Evolutionary conservation across 2,113 vertebrate genomes (phyloP), one percentile per base, ranked within the genome.

Genomic region (Aegotheles bennettii): DNA sequence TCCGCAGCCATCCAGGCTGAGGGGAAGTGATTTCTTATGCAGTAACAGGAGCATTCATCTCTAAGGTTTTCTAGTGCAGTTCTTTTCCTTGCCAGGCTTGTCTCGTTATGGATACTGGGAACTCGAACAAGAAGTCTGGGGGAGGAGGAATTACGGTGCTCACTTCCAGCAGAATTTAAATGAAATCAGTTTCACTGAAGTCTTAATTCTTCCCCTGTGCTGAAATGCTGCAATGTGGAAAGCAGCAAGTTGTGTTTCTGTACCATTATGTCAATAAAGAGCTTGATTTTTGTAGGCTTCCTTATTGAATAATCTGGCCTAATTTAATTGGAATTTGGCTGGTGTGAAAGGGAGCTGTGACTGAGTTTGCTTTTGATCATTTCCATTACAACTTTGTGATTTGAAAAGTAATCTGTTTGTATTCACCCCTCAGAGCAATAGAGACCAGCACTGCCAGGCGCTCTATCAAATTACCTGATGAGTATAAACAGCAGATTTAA

Each of bases 401-500:
- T 70, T 86, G 84, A 61, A 78, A 88, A 89, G 78, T 43, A 90
- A 51, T 43, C 23, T 60, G 89, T 89, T 95, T 95, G 60, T 95
- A 65, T 95, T 96, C 90, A 87, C 88, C 95, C 79, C 90, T 60
- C 60, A 29, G 17, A 82, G 64, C 84, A 78, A 63, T 26, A 51
- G 85, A 81, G 77, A 68, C 31, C 69, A 89, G 89, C 48, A 73
- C 35, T 85, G 83, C 60, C 73, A 51, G 54, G 16, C n/a, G 70
- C 54, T 87, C 24, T 1, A 29, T 84, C 90, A 88, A 90, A 67
- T 93, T 81, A 75, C 64, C 67, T 81, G 78, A 88, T 90, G 54
- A 95, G 87, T 88, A 94, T 42, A 88, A 96, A 88, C 50, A 82
- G 73, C 57, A 74, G 81, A 75, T 91, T 94, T 91, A 82, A 95